Percentiles rank a stretch among this genome's conserved stretches.
Conservation (phyloP, 2,888 invertebrate species). For the Graphium colonna region DNA sequence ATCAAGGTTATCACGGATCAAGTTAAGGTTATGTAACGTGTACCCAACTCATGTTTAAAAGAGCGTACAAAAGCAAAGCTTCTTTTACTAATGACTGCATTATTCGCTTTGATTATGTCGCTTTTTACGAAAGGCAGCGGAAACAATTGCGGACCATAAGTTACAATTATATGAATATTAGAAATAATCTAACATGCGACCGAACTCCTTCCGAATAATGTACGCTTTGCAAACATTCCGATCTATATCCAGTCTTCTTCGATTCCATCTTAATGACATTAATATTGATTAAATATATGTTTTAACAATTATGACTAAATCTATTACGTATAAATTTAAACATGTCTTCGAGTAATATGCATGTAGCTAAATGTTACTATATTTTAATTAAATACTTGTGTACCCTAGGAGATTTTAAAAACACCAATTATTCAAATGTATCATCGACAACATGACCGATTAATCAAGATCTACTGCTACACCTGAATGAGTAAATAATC, state of each 20-base stretch:
- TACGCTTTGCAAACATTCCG: slow-evolving; percentile 34
- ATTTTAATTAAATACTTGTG: neutral
- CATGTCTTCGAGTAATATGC: neutral
- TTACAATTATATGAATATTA: slow-evolving; percentile 6
- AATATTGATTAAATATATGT: slow-evolving; percentile 2
- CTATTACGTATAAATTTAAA: slow-evolving; percentile 2
- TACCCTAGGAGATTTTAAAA: slow-evolving; percentile 3
- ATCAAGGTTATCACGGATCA: too few relatives aligned
- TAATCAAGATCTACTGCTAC: slow-evolving; percentile 1
- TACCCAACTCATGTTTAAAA: too few relatives aligned
- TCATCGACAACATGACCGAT: too few relatives aligned
- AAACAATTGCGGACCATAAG: too few relatives aligned
- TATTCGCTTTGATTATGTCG: too few relatives aligned
- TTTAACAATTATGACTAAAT: neutral
- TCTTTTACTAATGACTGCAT: too few relatives aligned
- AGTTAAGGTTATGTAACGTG: too few relatives aligned
- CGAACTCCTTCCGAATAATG: slow-evolving; percentile 35
- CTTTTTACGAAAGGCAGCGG: too few relatives aligned
- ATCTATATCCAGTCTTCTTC: slow-evolving; percentile 56
- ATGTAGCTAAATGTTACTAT: too few relatives aligned
- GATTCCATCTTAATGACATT: slow-evolving; percentile 44
- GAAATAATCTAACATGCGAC: slow-evolving; percentile 30
- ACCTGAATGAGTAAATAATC: neutral
- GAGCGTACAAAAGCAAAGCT: too few relatives aligned
- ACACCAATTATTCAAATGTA: slow-evolving; percentile 12